Conservation (phyloP, 2,888 invertebrate species). For the Stenodema calcarata region DNA sequence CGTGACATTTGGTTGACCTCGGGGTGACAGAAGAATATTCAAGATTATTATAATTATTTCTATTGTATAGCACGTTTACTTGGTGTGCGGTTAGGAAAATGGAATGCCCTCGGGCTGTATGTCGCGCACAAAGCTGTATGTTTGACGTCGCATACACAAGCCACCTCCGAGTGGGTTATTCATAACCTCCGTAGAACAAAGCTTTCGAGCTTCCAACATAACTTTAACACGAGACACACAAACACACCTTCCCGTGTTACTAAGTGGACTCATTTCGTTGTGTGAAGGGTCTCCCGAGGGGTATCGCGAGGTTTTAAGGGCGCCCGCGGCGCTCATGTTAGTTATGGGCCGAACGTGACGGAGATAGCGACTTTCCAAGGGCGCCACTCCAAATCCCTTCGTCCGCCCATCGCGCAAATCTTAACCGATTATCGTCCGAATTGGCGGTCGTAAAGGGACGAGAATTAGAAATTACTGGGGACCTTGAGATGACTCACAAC, state of each 20-base stretch:
- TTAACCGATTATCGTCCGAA: neutral
- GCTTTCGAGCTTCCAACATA: neutral
- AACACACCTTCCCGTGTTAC: neutral
- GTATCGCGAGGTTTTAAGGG: neutral
- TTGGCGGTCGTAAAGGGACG: neutral
- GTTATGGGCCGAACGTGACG: neutral
- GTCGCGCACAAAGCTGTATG: no score
- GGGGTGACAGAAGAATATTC: no score
- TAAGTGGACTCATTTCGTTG: neutral
- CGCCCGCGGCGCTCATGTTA: neutral
- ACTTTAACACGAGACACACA: neutral
- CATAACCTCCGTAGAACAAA: neutral
- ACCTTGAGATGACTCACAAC: neutral
- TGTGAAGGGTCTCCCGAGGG: neutral
- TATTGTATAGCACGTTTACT: no score
- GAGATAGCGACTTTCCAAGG: neutral
- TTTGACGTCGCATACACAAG: no score
- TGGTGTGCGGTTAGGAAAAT: no score
- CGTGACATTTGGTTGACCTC: no score
- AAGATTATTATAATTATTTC: no score
- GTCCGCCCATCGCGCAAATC: neutral
- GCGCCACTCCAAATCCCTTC: neutral
- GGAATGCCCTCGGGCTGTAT: no score
- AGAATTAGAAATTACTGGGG: neutral
- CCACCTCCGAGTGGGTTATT: neutral